phyloP scores from a whole-genome alignment of 92 coral and sea anemone species.

The Montipora capitata region DNA sequence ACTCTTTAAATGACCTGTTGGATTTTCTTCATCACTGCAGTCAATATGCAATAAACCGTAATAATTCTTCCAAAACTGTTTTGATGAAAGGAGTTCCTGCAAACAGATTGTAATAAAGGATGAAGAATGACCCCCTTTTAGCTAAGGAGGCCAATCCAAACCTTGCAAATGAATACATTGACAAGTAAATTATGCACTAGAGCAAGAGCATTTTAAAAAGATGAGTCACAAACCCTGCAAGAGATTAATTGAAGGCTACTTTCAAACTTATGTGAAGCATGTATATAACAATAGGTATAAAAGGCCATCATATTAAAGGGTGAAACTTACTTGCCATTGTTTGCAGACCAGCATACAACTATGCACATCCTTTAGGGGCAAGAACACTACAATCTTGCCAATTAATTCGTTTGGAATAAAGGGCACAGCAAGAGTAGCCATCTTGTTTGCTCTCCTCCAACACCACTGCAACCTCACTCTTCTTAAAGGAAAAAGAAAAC shows the following conservation, averaged over 20 bases:
- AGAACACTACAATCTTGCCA: neutral
- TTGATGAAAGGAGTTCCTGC: conserved; percentile 38
- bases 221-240: no score
- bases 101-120: neutral
- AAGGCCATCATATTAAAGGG: no score
- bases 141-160: no score
- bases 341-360: conserved; percentile 45
- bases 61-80: conserved; percentile 26
- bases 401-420: conserved; percentile 31
- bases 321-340: conserved; percentile 37
- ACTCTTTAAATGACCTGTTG: conserved; percentile 17
- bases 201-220: no score
- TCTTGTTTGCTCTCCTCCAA: neutral
- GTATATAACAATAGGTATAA: no score
- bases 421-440: neutral
- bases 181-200: no score
- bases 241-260: no score
- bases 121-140: no score
- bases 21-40: conserved; percentile 19
- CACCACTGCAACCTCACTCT: neutral
- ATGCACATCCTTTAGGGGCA: conserved; percentile 20
- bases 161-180: no score
- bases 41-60: neutral
- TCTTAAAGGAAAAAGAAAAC: neutral
- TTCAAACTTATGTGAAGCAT: no score